Percentiles rank a stretch among this genome's conserved stretches.
Evolutionary conservation across 2,797 vertebrate genomes (phyloP).

Genomic region (Enteromius paludinosus): DNA sequence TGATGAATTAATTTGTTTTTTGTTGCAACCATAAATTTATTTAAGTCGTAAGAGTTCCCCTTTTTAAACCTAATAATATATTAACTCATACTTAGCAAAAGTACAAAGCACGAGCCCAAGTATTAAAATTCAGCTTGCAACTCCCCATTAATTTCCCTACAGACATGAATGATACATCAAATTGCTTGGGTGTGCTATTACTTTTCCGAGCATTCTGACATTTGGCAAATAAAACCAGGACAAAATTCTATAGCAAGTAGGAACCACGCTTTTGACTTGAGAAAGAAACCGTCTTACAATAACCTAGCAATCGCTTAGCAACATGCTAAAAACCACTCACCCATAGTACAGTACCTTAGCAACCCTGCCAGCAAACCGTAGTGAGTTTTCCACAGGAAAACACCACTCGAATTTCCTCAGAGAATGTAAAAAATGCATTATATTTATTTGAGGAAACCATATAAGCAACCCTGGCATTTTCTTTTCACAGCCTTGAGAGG

Average conservation of each 20-base stretch:
- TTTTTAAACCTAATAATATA: not conserved
- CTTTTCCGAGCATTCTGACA: slow-evolving; percentile 15
- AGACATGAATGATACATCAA: slow-evolving; percentile 8
- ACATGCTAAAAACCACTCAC: not conserved
- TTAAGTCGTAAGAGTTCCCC: not conserved
- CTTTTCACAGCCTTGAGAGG: slow-evolving; percentile 18
- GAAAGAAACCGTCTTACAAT: slow-evolving; percentile 1
- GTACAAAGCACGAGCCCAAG: not conserved
- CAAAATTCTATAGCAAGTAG: not conserved
- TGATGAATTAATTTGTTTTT: not conserved
- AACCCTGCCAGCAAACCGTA: not conserved
- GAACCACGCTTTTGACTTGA: not conserved
- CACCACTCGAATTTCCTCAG: not conserved
- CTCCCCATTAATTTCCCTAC: not conserved
- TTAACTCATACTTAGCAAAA: not conserved
- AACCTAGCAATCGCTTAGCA: slow-evolving; percentile 5
- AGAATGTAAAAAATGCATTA: slow-evolving; percentile 17
- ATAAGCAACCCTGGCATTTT: slow-evolving; percentile 27
- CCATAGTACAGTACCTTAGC: slow-evolving; percentile 1
- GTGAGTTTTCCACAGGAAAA: slow-evolving; percentile 2
- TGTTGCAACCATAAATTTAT: not conserved
- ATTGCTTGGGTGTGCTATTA: slow-evolving; percentile 1
- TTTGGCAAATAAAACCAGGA: not conserved
- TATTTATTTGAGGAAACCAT: slow-evolving; percentile 14
- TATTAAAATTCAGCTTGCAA: not conserved